Evolutionary conservation across 1,140 invertebrate species (phyloP).

Genomic region (Musca domestica): DNA sequence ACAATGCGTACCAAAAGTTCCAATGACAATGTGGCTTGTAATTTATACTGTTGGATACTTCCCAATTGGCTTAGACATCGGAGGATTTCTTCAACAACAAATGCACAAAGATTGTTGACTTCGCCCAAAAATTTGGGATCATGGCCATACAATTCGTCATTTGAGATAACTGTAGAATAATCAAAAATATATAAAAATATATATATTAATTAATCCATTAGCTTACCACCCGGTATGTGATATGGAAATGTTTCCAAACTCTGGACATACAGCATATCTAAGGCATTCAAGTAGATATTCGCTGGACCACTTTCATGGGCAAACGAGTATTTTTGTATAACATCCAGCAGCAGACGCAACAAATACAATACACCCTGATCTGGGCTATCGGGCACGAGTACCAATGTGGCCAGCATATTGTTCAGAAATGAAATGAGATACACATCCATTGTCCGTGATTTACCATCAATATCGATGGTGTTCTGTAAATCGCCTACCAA

Average conservation of each 20-base stretch:
- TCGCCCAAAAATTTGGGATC: constrained; percentile 83
- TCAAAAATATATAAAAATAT: not conserved
- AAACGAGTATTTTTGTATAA: constrained; percentile 69
- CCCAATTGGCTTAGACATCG: constrained; percentile 68
- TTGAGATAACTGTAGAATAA: constrained; percentile 72
- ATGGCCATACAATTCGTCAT: constrained; percentile 88
- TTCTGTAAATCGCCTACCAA: constrained; percentile 76
- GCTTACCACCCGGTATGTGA: constrained; percentile 45
- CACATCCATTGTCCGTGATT: constrained; percentile 68
- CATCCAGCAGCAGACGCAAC: constrained; percentile 71
- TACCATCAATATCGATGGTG: constrained; percentile 73
- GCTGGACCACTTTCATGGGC: constrained; percentile 60
- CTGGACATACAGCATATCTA: constrained; percentile 49
- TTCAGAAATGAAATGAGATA: constrained; percentile 71
- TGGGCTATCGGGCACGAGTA: constrained; percentile 87
- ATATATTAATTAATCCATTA: not conserved
- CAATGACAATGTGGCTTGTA: constrained; percentile 68
- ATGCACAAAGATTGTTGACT: constrained; percentile 74
- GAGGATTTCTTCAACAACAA: constrained; percentile 76
- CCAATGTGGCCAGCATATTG: constrained; percentile 78
- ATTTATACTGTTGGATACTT: constrained; percentile 59
- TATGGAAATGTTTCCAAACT: constrained; percentile 48
- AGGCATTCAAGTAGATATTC: constrained; percentile 61
- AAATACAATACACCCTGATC: constrained; percentile 80
- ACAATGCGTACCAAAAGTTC: constrained; percentile 74